A percentile compares a stretch with the other conserved stretches of the same genome.
These are phyloP conservation scores for Linnaemya vulpina DNA, from an alignment of 2,888 invertebrate genomes.

Conservation along the genomic window DNA sequence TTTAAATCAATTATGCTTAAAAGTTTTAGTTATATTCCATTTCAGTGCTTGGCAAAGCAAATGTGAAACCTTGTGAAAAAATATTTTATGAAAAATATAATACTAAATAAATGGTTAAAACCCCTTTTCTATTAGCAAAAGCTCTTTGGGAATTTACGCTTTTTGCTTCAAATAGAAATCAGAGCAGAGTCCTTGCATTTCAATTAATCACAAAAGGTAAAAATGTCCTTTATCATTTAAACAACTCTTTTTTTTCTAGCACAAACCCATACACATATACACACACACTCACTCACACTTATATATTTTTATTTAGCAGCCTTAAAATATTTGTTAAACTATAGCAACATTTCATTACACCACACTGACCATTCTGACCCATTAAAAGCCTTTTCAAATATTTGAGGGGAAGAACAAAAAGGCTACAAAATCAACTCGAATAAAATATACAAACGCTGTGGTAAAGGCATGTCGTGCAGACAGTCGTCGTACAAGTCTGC, in stretches of 20 bases:
- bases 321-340: neutral
- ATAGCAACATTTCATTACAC: neutral
- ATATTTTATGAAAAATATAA: neutral
- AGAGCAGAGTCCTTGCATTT: conserved; percentile 32
- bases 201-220: conserved; percentile 45
- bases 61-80: neutral
- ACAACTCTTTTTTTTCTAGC: neutral
- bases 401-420: conserved; percentile 21
- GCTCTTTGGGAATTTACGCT: neutral
- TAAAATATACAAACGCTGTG: conserved; percentile 13
- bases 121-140: neutral
- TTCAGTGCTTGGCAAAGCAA: neutral
- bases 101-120: neutral
- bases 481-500: conserved; percentile 1
- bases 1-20: no score
- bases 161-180: conserved; percentile 2
- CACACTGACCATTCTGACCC: conserved; percentile 37
- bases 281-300: no score
- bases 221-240: conserved; percentile 43
- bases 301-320: neutral
- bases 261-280: no score
- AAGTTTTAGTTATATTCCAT: no score
- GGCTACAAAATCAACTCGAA: neutral
- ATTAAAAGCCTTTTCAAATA: conserved; percentile 47
- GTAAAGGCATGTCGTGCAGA: neutral